Percentiles rank a stretch among this genome's conserved stretches.
phyloP scores from a whole-genome alignment of 37 sponge, comb jelly and placozoan genomes.

The Ianthella basta region DNA sequence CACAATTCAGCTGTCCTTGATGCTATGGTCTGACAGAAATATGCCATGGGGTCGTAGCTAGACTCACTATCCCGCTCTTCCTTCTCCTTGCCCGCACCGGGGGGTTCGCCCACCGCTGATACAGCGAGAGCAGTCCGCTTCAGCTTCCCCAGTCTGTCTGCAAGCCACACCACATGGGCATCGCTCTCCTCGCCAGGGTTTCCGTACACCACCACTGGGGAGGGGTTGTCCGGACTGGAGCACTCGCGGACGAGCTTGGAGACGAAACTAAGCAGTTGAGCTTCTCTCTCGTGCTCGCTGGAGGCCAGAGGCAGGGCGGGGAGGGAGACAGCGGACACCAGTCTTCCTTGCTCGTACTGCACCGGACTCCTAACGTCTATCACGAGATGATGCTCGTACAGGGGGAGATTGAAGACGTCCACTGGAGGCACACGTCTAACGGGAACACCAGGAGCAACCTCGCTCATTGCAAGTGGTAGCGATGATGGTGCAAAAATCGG shows the following conservation, averaged over 20 bases:
- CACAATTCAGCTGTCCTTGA: slow-evolving; percentile 58
- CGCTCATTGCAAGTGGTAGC: not conserved
- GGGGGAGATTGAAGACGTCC: slow-evolving; percentile 76
- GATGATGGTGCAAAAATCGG: too few relatives aligned
- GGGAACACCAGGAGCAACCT: not conserved
- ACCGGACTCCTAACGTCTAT: slow-evolving; percentile 51
- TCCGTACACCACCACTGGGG: slow-evolving; percentile 75
- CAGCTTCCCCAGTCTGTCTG: slow-evolving; percentile 30
- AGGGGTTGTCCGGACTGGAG: slow-evolving; percentile 66
- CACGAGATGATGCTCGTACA: slow-evolving; percentile 77
- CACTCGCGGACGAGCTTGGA: slow-evolving; percentile 35
- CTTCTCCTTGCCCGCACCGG: too few relatives aligned
- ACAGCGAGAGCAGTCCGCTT: slow-evolving; percentile 38
- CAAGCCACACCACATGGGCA: slow-evolving; percentile 59
- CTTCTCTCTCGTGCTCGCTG: slow-evolving; percentile 50
- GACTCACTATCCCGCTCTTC: too few relatives aligned
- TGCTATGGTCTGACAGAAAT: slow-evolving; percentile 66
- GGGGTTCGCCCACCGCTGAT: not conserved
- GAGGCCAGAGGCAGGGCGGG: slow-evolving; percentile 39
- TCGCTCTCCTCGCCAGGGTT: slow-evolving; percentile 16
- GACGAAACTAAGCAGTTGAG: slow-evolving; percentile 40
- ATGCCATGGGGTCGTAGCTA: slow-evolving; percentile 40
- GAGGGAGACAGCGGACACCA: slow-evolving; percentile 67
- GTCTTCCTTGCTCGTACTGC: slow-evolving; percentile 48
- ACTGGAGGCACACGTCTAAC: slow-evolving; percentile 36